These are phyloP conservation scores for Drosophila nebulosa DNA, from an alignment of 1,140 invertebrate genomes.

Conservation along the genomic window DNA sequence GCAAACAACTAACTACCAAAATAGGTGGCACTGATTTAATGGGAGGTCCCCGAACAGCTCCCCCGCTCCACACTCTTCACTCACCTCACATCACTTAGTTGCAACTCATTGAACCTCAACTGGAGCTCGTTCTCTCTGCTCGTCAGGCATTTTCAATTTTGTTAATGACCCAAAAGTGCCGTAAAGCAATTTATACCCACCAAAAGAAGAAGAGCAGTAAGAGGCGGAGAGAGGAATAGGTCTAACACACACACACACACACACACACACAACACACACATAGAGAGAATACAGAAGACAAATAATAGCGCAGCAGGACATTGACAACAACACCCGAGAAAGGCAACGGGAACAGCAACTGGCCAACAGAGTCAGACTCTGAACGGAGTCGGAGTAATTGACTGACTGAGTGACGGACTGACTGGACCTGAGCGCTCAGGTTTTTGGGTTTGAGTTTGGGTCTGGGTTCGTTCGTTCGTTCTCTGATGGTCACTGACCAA, in stretches of 20 bases:
- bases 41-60: neutral
- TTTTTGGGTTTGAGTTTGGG: neutral
- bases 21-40: constrained; percentile 56
- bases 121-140: constrained; percentile 11
- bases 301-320: constrained; percentile 77
- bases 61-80: neutral
- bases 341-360: constrained; percentile 5
- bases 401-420: neutral
- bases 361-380: neutral
- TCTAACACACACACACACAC: constrained; percentile 13
- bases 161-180: constrained; percentile 74
- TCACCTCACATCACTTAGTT: neutral
- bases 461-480: neutral
- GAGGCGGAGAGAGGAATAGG: constrained; percentile 1
- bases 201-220: neutral
- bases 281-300: constrained; percentile 39
- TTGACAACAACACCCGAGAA: constrained; percentile 64
- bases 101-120: neutral
- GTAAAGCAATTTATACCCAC: constrained; percentile 63
- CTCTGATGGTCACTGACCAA: constrained; percentile 25
- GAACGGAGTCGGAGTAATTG: neutral
- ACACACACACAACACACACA: constrained; percentile 30
- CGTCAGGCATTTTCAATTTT: constrained; percentile 69
- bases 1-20: constrained; percentile 37
- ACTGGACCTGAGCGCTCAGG: neutral